A percentile compares a stretch with the other conserved stretches of the same genome.
Conservation (phyloP, 2,113 vertebrate species). For the Halichoerus grypus region DNA sequence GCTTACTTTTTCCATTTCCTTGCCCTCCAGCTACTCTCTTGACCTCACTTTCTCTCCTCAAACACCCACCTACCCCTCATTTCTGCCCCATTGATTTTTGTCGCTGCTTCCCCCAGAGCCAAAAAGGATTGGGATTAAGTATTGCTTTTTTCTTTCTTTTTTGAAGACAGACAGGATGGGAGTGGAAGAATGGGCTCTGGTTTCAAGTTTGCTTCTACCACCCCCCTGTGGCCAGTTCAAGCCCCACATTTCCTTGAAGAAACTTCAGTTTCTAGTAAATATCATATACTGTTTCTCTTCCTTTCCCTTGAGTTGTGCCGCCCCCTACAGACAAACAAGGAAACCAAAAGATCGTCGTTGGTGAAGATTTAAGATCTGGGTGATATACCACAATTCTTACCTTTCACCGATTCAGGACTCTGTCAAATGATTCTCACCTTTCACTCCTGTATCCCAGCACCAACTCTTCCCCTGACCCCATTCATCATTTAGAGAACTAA, state of each 20-base stretch:
- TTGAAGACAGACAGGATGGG: neutral
- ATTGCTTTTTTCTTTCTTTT: neutral
- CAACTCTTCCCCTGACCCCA: neutral
- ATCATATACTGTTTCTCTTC: neutral
- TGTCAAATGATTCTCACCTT: neutral
- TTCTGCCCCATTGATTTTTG: neutral
- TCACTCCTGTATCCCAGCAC: neutral
- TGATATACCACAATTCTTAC: neutral
- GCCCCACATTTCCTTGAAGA: neutral
- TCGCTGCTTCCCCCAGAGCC: neutral
- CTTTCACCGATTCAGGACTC: conserved; percentile 8
- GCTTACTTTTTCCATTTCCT: neutral
- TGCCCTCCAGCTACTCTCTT: neutral
- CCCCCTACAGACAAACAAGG: neutral
- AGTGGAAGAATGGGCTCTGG: neutral
- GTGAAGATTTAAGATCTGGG: neutral
- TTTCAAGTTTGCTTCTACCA: neutral
- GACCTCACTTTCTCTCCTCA: neutral
- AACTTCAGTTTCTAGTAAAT: neutral
- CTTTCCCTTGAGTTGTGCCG: conserved; percentile 20
- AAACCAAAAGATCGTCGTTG: neutral
- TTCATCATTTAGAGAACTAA: conserved; percentile 17
- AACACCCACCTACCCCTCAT: neutral
- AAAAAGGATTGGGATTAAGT: neutral
- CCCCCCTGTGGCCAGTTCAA: neutral